A percentile compares a stretch with the other conserved stretches of the same genome.
Conservation (phyloP, 2,797 vertebrate species). For the Hydrophis major region DNA sequence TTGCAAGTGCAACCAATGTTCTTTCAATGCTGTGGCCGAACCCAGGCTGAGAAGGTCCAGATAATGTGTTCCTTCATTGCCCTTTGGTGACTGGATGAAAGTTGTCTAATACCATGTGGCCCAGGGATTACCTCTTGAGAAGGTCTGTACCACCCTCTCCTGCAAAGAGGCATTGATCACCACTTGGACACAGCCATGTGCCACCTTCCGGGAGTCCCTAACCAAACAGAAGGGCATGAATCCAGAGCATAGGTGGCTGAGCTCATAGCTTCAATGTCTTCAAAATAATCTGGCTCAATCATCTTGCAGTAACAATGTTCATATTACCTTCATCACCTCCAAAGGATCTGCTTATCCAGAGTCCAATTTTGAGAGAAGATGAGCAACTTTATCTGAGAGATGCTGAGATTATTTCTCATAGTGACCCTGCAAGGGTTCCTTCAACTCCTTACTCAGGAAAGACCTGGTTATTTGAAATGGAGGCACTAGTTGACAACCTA, state of each 20-base stretch:
- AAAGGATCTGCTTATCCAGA: background rate
- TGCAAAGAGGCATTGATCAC: background rate
- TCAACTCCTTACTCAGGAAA: background rate
- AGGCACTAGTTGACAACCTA: background rate
- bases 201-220: background rate
- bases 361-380: background rate
- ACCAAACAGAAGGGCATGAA: no score
- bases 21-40: no score
- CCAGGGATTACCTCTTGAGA: background rate
- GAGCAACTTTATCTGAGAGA: background rate
- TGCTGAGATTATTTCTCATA: background rate
- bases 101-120: background rate
- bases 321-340: background rate
- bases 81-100: background rate
- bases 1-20: no score
- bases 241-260: background rate
- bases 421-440: background rate
- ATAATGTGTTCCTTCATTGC: background rate
- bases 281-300: background rate
- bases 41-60: background rate
- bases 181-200: background rate
- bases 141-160: background rate
- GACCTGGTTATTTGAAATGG: background rate
- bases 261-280: background rate
- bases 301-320: background rate